Base-by-base conservation (phyloP, 1,140 invertebrate genomes). In the Apis dorsata region DNA sequence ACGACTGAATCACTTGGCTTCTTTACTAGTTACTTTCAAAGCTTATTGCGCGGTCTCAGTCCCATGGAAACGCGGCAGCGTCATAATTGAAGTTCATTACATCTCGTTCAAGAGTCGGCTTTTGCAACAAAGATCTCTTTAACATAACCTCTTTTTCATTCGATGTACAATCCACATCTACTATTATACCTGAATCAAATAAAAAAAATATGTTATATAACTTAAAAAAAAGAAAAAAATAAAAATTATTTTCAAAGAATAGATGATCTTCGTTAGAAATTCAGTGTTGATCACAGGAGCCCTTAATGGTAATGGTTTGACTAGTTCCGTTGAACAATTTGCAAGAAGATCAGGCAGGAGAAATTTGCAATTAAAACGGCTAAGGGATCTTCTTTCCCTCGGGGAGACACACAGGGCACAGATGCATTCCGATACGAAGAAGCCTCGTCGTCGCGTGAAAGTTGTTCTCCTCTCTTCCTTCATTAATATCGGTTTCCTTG, bases 401-500 rank as follows among this genome's bases (percentile, higher is more conserved):
- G 34, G 21, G 65, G 68, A 11, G n/a, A 51, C 11, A 28, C 60
- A 83, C 74, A 2, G 85, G 34, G 75, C 83, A 65, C 78, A 84
- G 81, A 87, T 87, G 90, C 88, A 90, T 89, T 89, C 89, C 89
- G 85, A 89, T 90, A 88, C 88, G 87, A 89, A 90, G 90, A 90
- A 90, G 86, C 87, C 34, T 90, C 86, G 84, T 85, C 88, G 89
- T 90, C 88, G 88, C 90, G 89, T 91, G 90, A 91, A 91, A 91
- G 89, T 91, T 90, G 88, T 88, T 90, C 89, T 44, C 86, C 86
- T 85, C 85, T 83, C 70, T 77, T 79, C 80, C 71, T 79, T 66
- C 82, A 0, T 44, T 76, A 13, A 15, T 63, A 49, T 69, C 68
- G 44, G 44, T 19, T 72, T 55, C 21, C 69, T 51, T 11, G 69